phyloP scores from a whole-genome alignment of 1,140 invertebrate genomes.

The Carposina sasakii region DNA sequence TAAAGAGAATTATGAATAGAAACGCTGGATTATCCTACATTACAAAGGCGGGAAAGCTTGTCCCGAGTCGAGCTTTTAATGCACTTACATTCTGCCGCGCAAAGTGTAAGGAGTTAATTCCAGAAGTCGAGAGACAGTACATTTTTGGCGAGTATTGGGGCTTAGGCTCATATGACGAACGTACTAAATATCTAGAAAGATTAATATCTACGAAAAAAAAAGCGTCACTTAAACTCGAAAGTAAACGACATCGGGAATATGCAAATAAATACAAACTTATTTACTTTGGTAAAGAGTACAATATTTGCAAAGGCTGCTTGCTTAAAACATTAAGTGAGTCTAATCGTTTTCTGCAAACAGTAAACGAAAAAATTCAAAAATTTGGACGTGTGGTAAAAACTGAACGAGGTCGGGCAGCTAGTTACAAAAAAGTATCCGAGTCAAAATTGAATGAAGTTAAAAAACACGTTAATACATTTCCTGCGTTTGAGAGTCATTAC shows the following conservation, averaged over 20 bases:
- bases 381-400: background rate
- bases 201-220: background rate
- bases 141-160: background rate
- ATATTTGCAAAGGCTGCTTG: background rate
- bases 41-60: constrained; percentile 7
- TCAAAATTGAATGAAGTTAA: background rate
- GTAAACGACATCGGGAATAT: background rate
- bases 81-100: background rate
- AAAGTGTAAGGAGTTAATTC: background rate
- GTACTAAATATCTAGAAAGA: background rate
- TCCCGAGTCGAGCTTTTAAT: background rate
- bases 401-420: background rate
- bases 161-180: background rate
- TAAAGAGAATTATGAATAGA: background rate
- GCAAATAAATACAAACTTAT: background rate
- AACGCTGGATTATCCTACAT: constrained; percentile 7
- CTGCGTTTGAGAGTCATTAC: background rate
- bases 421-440: background rate
- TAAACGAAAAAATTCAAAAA: background rate
- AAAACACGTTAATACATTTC: background rate
- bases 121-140: background rate
- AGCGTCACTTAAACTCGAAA: background rate
- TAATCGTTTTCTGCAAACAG: background rate
- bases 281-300: background rate
- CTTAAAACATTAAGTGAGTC: background rate